phyloP scores from a whole-genome alignment of 2,888 invertebrate genomes.

The Drosophila multiciliata region DNA sequence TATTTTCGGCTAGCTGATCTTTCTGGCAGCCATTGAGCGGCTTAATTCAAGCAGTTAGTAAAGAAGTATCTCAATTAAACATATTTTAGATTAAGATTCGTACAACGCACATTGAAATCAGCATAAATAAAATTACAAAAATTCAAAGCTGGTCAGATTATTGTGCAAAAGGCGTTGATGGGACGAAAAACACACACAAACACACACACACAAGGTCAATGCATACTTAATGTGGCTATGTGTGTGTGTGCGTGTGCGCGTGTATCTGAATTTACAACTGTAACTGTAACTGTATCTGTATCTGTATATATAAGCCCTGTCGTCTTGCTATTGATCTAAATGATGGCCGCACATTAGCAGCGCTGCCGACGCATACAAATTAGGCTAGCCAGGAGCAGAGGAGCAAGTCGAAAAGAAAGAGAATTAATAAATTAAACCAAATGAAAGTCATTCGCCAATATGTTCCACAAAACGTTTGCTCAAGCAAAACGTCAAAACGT shows the following conservation, averaged over 20 bases:
- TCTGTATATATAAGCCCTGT: slow-evolving; percentile 37
- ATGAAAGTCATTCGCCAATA: slow-evolving; percentile 47
- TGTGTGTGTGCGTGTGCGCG: slow-evolving; percentile 11
- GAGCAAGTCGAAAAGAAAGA: slow-evolving; percentile 27
- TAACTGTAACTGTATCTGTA: slow-evolving; percentile 11
- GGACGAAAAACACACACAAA: slow-evolving; percentile 17
- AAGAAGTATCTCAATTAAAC: slow-evolving; percentile 64
- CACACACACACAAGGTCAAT: slow-evolving; percentile 2
- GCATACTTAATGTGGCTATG: slow-evolving; percentile 5
- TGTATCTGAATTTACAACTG: slow-evolving; percentile 13
- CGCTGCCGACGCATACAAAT: slow-evolving; percentile 75
- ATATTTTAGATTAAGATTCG: slow-evolving; percentile 28
- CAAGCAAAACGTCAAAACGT: slow-evolving; percentile 19
- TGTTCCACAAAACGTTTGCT: slow-evolving; percentile 36
- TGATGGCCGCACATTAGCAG: slow-evolving; percentile 75
- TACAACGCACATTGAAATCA: slow-evolving; percentile 53
- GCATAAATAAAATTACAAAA: slow-evolving; percentile 73
- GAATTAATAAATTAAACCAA: slow-evolving; percentile 78
- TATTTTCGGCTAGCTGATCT: not conserved
- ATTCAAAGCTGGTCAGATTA: slow-evolving; percentile 61
- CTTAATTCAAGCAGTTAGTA: slow-evolving; percentile 16
- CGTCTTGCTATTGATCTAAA: slow-evolving; percentile 72
- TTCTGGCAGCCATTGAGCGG: slow-evolving; percentile 5
- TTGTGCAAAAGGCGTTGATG: slow-evolving; percentile 62
- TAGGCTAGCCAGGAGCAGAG: slow-evolving; percentile 46